Base-by-base conservation (phyloP, 2,113 vertebrate species). In the Xiphophorus hellerii region DNA sequence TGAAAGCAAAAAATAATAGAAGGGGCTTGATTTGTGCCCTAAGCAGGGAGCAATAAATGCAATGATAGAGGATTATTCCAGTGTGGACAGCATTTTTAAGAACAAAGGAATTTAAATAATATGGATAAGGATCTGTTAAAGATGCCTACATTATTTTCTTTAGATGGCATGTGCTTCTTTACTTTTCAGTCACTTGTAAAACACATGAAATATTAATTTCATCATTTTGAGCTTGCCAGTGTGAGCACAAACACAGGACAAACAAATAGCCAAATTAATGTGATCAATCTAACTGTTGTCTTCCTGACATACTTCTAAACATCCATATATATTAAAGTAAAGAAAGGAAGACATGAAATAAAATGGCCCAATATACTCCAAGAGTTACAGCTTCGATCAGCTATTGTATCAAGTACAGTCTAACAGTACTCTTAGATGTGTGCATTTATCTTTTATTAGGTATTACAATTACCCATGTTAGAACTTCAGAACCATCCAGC, bases 121-220 rank as follows among this genome's bases (percentile, higher is more conserved):
- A 13, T 63, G 20, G 27, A 63, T 44, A 27, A 17, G n/a, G 60
- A 62, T 78, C 35, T 29, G 30, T 64, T 73, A n/a, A 28, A 25
- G 20, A 14, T 28, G 25, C 25, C 54, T 71, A 22, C 70, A 76
- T 69, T 69, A 61, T 66, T 77, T 71, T 70, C 61, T 83, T 66
- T 60, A 68, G 39, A 54, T 51, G 76, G 62, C 30, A 64, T 61
- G 30, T 48, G 33, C 62, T 14, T 13, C 22, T 77, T 69, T 35
- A 30, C 69, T 73, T 25, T 74, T 78, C 64, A 73, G 81, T 77
- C 62, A 84, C 76, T 80, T 66, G 30, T 67, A 68, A 73, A 84
- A 82, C 54, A 20, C 75, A 80, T 77, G 63, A 79, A 62, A 88
- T 83, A 71, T 86, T 73, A 68, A 87, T 86, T 73, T 81, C 67